Evolutionary conservation across 2,888 invertebrate species (phyloP).

Genomic region (Eupithecia exiguata): DNA sequence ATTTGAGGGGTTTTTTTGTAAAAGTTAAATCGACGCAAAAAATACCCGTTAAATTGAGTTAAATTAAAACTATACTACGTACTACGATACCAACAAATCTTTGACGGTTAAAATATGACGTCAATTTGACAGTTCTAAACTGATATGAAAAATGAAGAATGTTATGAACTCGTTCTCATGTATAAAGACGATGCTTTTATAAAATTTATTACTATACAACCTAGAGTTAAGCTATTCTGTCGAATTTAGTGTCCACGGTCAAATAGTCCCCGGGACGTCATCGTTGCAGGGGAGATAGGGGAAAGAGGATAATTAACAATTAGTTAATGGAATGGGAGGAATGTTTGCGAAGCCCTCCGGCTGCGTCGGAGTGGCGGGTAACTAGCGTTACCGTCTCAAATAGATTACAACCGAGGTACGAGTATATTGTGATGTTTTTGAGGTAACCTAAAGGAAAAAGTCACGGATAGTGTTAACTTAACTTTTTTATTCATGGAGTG

Average conservation of each 20-base stretch:
- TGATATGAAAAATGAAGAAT: neutral
- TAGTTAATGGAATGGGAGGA: conserved; percentile 54
- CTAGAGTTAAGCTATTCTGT: neutral
- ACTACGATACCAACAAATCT: neutral
- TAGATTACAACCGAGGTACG: conserved; percentile 27
- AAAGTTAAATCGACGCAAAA: too few relatives aligned
- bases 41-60: too few relatives aligned
- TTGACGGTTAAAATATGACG: neutral
- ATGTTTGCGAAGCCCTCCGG: conserved; percentile 48
- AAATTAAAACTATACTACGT: too few relatives aligned
- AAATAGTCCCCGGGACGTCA: conserved; percentile 25
- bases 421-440: neutral
- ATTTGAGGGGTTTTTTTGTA: too few relatives aligned
- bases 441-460: neutral
- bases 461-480: neutral
- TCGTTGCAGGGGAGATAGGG: conserved; percentile 42
- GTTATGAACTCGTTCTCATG: neutral
- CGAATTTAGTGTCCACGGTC: conserved; percentile 19
- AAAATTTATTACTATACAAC: neutral
- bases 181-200: too few relatives aligned
- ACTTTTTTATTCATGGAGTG: too few relatives aligned
- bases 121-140: neutral
- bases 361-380: conserved; percentile 5
- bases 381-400: conserved; percentile 20
- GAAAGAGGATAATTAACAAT: conserved; percentile 54